These are phyloP conservation scores for Marmota flaviventris DNA, from an alignment of 2,113 vertebrate genomes.

Conservation along the genomic window DNA sequence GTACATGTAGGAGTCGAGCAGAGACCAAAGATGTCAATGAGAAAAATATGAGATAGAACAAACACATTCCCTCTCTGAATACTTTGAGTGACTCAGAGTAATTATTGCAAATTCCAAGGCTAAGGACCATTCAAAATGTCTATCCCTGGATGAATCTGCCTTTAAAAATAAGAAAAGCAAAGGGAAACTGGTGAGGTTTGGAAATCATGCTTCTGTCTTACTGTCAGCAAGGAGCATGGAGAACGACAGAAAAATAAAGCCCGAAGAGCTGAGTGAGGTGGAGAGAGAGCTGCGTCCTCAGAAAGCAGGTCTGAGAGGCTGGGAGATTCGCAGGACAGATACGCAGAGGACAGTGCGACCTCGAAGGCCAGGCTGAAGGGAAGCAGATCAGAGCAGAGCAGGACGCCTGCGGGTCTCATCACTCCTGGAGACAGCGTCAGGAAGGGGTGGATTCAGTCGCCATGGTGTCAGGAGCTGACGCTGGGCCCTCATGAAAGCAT, in stretches of 20 bases:
- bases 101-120: neutral
- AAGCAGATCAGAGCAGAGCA: neutral
- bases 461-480: neutral
- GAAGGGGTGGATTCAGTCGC: neutral
- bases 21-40: neutral
- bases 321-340: neutral
- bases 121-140: neutral
- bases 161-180: neutral
- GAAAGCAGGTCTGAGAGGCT: neutral
- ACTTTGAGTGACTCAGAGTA: neutral
- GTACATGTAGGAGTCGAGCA: neutral
- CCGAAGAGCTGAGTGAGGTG: neutral
- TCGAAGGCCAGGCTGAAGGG: no score
- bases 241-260: neutral
- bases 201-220: conserved; percentile 7
- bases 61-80: neutral
- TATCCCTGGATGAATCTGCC: neutral
- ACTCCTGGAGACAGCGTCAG: neutral
- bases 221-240: neutral
- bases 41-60: neutral
- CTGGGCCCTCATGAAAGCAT: neutral
- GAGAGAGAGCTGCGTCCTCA: neutral
- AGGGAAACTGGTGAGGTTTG: neutral
- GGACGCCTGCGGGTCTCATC: neutral
- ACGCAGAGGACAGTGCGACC: neutral